A percentile compares a stretch with the other conserved stretches of the same genome.
Conservation (phyloP, 2,113 vertebrate species). For the Cepphus grylle region DNA sequence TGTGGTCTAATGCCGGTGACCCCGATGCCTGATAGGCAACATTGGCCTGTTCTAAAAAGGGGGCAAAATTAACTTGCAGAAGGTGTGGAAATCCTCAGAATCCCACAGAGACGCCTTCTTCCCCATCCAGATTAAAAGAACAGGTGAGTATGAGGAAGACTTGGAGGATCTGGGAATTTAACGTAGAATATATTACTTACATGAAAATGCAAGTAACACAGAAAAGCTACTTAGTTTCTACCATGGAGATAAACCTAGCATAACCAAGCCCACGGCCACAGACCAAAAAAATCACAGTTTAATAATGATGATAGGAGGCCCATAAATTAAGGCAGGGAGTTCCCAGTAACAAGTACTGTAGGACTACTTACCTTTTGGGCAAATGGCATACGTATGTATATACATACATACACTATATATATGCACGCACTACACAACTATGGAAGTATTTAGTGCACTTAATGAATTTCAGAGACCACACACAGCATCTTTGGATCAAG, state of each 20-base stretch:
- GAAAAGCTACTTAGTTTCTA: background rate
- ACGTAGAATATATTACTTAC: background rate
- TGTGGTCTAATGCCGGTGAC: background rate
- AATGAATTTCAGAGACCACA: background rate
- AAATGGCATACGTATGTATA: background rate
- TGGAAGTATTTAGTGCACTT: background rate
- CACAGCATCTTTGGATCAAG: background rate
- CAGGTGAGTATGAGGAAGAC: background rate
- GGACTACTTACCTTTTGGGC: background rate
- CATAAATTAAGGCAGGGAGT: background rate
- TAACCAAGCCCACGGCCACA: background rate
- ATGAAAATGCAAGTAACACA: background rate
- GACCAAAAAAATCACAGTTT: background rate
- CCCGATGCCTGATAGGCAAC: background rate
- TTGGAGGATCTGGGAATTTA: background rate
- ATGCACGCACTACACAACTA: background rate
- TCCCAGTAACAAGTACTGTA: background rate
- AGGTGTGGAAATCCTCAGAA: background rate
- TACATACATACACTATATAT: no score
- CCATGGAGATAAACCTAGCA: background rate
- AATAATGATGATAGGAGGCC: background rate
- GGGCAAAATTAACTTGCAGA: background rate
- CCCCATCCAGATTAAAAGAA: background rate
- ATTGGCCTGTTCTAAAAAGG: background rate
- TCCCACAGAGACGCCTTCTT: background rate